phyloP scores from a whole-genome alignment of 92 coral and sea anemone species.

The Porites rus region DNA sequence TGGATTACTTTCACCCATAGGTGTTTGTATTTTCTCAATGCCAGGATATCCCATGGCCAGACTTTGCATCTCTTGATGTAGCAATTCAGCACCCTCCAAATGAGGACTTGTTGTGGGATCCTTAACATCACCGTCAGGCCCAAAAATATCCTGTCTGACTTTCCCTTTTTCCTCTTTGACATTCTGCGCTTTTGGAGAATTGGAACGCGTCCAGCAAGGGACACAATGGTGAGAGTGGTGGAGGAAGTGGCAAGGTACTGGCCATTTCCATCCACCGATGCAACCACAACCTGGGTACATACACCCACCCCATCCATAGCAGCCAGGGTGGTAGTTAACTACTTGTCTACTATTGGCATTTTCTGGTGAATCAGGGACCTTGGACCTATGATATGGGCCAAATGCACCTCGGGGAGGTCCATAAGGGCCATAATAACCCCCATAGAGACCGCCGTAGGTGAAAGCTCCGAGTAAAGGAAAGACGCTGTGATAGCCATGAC shows the following conservation, averaged over 20 bases:
- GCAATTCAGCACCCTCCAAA: slow-evolving; percentile 38
- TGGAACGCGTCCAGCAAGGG: slow-evolving; percentile 71
- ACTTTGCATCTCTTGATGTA: slow-evolving; percentile 29
- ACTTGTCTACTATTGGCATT: slow-evolving; percentile 67
- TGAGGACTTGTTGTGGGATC: slow-evolving; percentile 48
- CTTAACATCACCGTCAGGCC: slow-evolving; percentile 43
- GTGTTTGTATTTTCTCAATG: slow-evolving; percentile 34
- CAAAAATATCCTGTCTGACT: slow-evolving; percentile 76
- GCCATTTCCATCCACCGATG: slow-evolving; percentile 61
- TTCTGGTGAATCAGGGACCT: slow-evolving; percentile 41
- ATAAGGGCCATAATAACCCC: slow-evolving; percentile 55
- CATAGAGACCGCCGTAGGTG: slow-evolving; percentile 28
- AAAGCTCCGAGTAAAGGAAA: slow-evolving; percentile 66
- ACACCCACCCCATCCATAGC: slow-evolving; percentile 94
- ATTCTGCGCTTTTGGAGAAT: slow-evolving; percentile 46
- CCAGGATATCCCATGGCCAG: slow-evolving; percentile 64
- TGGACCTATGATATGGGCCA: slow-evolving; percentile 27
- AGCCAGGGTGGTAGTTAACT: slow-evolving; percentile 94
- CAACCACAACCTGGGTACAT: slow-evolving; percentile 84
- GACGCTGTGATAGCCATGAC: slow-evolving; percentile 66
- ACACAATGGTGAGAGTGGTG: slow-evolving; percentile 49
- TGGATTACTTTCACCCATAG: slow-evolving; percentile 29
- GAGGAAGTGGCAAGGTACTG: slow-evolving; percentile 35
- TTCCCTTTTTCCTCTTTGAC: slow-evolving; percentile 68
- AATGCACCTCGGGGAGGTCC: slow-evolving; percentile 49